Conservation (phyloP, 1,140 invertebrate species). For the Pseudomyrmex flavicornis region DNA sequence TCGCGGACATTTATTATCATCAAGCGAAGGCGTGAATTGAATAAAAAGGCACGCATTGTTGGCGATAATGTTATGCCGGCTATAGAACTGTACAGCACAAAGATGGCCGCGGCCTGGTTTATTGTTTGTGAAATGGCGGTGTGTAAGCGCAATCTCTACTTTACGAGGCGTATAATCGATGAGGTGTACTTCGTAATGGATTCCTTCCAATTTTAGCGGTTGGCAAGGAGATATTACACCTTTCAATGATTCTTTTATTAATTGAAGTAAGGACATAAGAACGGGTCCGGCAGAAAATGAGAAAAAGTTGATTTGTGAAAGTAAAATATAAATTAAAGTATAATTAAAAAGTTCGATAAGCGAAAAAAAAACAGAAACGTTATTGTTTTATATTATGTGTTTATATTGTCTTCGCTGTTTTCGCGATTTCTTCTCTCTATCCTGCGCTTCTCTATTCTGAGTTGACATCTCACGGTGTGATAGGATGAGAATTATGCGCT, state of each 20-base stretch:
- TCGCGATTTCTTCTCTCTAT: constrained; percentile 22
- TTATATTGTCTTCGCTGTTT: constrained; percentile 9
- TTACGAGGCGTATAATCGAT: constrained; percentile 68
- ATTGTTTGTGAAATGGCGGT: constrained; percentile 5
- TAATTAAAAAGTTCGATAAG: constrained; percentile 30
- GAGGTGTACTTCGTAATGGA: constrained; percentile 41
- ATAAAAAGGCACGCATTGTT: constrained; percentile 77
- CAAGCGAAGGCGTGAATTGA: constrained; percentile 72
- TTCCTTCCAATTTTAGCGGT: constrained; percentile 73
- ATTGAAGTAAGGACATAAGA: constrained; percentile 69
- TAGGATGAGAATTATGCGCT: constrained; percentile 51
- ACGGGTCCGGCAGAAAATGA: constrained; percentile 15
- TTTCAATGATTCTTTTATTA: constrained; percentile 68
- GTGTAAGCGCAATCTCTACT: constrained; percentile 46
- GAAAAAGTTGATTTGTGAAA: constrained; percentile 15
- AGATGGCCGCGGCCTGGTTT: neutral
- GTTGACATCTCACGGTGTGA: constrained; percentile 16
- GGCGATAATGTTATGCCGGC: constrained; percentile 70
- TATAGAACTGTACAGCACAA: constrained; percentile 18
- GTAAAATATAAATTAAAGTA: neutral
- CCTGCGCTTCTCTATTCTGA: constrained; percentile 9
- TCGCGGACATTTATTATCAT: constrained; percentile 79
- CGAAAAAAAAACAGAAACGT: constrained; percentile 20
- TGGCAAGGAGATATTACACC: constrained; percentile 54
- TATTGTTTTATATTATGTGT: constrained; percentile 28